A percentile compares a stretch with the other conserved stretches of the same genome.
Evolutionary conservation across 2,888 invertebrate species (phyloP).

Genomic region (Tridacna gigas): DNA sequence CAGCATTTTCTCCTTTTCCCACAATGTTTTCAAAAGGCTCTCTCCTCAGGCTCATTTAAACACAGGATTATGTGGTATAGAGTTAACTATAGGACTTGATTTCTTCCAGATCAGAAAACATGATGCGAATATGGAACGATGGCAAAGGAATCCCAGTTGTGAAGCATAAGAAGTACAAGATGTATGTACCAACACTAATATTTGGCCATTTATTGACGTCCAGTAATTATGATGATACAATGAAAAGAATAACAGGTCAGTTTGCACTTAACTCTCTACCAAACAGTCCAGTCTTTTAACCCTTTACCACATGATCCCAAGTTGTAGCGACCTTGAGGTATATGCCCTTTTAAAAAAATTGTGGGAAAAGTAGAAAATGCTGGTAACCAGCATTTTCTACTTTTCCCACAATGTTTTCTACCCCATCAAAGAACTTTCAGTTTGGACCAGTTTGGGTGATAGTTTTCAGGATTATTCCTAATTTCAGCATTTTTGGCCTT

Average conservation of each 20-base stretch:
- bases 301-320: neutral
- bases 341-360: neutral
- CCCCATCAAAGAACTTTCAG: no score
- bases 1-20: no score
- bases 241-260: conserved; percentile 13
- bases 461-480: no score
- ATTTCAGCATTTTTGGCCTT: no score
- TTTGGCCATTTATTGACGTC: conserved; percentile 19
- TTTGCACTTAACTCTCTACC: neutral
- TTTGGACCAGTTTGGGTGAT: no score
- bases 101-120: conserved; percentile 5
- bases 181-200: conserved; percentile 2
- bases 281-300: neutral
- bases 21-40: no score
- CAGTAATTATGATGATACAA: conserved; percentile 9
- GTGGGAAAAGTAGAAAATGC: neutral
- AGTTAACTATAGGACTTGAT: neutral
- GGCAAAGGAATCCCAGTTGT: conserved; percentile 9
- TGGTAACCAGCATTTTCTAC: neutral
- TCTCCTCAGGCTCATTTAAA: no score
- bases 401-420: neutral
- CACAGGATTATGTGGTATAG: neutral
- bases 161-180: neutral
- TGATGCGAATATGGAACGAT: conserved; percentile 14
- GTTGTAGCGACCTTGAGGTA: neutral